A percentile compares a stretch with the other conserved stretches of the same genome.
phyloP scores from a whole-genome alignment of 37 sponge, comb jelly and placozoan species.

The Chondrilla cf. caribensis region DNA sequence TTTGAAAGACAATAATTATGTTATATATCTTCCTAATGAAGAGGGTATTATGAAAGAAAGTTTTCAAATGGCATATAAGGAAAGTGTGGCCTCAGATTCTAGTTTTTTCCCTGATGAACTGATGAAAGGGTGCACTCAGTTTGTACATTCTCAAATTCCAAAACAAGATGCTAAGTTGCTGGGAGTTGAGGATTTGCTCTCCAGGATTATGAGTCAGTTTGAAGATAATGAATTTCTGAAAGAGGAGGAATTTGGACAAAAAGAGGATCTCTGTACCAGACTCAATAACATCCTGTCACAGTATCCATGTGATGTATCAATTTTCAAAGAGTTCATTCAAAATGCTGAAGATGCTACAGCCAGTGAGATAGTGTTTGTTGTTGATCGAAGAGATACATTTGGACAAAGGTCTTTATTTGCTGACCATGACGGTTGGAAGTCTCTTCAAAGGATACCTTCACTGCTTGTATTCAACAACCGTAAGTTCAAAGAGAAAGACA shows the following conservation, averaged over 20 bases:
- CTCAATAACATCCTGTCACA: conserved; percentile 58
- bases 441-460: conserved; percentile 49
- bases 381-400: conserved; percentile 42
- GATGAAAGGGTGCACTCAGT: conserved; percentile 1
- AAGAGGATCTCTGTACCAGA: conserved; percentile 66
- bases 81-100: not conserved
- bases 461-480: conserved; percentile 72
- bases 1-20: not conserved
- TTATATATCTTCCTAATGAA: conserved; percentile 46
- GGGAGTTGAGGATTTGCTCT: conserved; percentile 35
- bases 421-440: conserved; percentile 40
- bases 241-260: conserved; percentile 71
- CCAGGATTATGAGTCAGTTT: conserved; percentile 40
- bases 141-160: conserved; percentile 33
- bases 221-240: conserved; percentile 37
- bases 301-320: conserved; percentile 61
- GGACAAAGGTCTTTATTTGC: conserved; percentile 35
- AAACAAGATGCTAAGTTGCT: conserved; percentile 17
- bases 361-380: conserved; percentile 61
- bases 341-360: conserved; percentile 85
- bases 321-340: conserved; percentile 81
- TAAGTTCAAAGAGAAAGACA: conserved; percentile 62
- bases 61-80: conserved; percentile 24
- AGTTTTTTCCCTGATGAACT: conserved; percentile 7
- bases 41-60: conserved; percentile 30